Percentiles rank a stretch among this genome's conserved stretches.
phyloP scores from a whole-genome alignment of 2,888 invertebrate genomes.

The Tyria jacobaeae region DNA sequence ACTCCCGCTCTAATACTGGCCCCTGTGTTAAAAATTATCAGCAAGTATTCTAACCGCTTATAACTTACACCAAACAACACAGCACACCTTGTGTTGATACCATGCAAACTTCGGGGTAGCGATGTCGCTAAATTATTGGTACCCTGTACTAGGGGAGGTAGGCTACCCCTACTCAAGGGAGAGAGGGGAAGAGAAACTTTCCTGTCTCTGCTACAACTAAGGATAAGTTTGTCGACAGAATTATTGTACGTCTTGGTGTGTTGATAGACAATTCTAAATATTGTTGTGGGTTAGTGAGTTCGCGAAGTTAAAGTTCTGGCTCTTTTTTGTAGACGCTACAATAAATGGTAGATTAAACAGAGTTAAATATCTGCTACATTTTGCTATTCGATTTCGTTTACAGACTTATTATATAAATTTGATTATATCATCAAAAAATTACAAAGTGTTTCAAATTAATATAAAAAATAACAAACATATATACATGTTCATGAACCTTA shows the following conservation, averaged over 20 bases:
- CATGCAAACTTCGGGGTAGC: constrained; percentile 66
- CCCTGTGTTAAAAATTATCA: too few relatives aligned
- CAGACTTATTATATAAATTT: too few relatives aligned
- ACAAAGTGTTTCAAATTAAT: too few relatives aligned
- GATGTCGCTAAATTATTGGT: constrained; percentile 73
- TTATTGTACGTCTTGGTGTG: constrained; percentile 47
- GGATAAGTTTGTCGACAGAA: constrained; percentile 51
- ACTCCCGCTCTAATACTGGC: too few relatives aligned
- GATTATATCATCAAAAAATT: too few relatives aligned
- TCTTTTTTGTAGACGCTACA: too few relatives aligned
- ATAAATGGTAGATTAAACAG: too few relatives aligned
- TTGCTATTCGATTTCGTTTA: too few relatives aligned
- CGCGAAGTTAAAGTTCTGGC: too few relatives aligned
- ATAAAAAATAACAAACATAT: too few relatives aligned
- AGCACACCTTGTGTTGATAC: constrained; percentile 68
- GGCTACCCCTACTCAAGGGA: constrained; percentile 2
- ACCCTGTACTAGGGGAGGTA: constrained; percentile 51
- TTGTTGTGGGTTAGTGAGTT: constrained; percentile 16
- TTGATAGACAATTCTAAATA: constrained; percentile 39
- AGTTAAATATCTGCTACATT: too few relatives aligned
- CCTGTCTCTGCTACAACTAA: constrained; percentile 51
- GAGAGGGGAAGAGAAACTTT: constrained; percentile 42
- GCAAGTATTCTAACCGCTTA: neutral
- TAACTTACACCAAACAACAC: constrained; percentile 41
- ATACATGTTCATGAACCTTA: too few relatives aligned